phyloP scores from a whole-genome alignment of 1,140 invertebrate species.

The Calephelis virginiensis region DNA sequence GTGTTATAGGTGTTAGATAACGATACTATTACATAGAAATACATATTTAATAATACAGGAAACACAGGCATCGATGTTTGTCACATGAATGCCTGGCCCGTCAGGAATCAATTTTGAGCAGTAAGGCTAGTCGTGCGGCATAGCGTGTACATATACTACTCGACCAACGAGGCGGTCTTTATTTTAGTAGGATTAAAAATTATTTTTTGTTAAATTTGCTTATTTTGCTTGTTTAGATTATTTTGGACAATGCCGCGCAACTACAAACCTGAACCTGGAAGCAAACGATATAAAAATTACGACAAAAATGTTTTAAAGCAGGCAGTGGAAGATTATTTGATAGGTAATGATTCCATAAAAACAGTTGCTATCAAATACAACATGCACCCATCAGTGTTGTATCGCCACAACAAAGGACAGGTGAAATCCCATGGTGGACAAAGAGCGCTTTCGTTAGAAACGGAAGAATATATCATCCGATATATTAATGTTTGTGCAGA shows the following conservation, averaged over 20 bases:
- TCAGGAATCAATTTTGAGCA: no score
- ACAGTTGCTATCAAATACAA: conserved; percentile 14
- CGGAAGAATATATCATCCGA: conserved; percentile 30
- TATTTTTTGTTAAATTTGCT: no score
- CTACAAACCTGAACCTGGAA: conserved; percentile 17
- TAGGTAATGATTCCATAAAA: conserved; percentile 7
- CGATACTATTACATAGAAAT: no score
- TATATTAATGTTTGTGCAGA: conserved; percentile 37
- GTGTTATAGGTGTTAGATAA: no score
- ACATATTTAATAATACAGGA: no score
- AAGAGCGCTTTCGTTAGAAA: conserved; percentile 24
- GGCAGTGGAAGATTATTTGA: conserved; percentile 20
- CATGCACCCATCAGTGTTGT: conserved; percentile 19
- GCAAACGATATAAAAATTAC: conserved; percentile 19
- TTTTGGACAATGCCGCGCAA: neutral
- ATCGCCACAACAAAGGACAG: conserved; percentile 10
- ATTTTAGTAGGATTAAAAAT: no score
- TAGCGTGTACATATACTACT: no score
- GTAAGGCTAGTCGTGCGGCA: no score
- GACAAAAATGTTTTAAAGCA: conserved; percentile 18
- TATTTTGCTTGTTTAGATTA: no score
- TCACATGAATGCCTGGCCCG: no score
- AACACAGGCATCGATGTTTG: no score
- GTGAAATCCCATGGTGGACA: conserved; percentile 30
- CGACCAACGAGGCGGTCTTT: no score